Percentiles rank a stretch among this genome's conserved stretches.
phyloP scores from a whole-genome alignment of 2,113 vertebrate species.

The Ctenodactylus gundi region DNA sequence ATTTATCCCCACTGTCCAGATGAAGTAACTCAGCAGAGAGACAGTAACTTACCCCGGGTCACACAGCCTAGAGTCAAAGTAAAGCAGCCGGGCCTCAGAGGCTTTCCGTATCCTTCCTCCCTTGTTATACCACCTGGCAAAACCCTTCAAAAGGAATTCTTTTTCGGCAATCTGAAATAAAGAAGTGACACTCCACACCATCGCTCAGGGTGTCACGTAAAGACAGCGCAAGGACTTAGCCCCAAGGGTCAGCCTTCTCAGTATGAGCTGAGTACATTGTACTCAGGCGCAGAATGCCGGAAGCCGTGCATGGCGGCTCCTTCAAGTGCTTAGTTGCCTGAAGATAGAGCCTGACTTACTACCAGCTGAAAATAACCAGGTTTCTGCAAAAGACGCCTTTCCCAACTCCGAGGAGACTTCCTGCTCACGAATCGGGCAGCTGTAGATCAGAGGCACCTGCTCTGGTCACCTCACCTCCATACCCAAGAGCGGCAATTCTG shows the following conservation, averaged over 20 bases:
- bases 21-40: neutral
- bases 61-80: neutral
- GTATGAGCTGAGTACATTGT: neutral
- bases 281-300: neutral
- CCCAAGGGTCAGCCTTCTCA: neutral
- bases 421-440: neutral
- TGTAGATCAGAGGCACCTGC: neutral
- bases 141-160: neutral
- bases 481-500: neutral
- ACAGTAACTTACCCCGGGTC: neutral
- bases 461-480: neutral
- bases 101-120: neutral
- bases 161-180: neutral
- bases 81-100: neutral
- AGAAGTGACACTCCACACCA: no score
- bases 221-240: neutral
- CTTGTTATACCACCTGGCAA: neutral
- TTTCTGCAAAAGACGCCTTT: neutral
- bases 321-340: neutral
- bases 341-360: neutral
- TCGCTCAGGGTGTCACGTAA: neutral
- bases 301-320: neutral
- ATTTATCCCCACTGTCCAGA: neutral
- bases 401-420: neutral
- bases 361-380: neutral